phyloP scores from a whole-genome alignment of 2,797 vertebrate genomes.

The Peromyscus aztecus region DNA sequence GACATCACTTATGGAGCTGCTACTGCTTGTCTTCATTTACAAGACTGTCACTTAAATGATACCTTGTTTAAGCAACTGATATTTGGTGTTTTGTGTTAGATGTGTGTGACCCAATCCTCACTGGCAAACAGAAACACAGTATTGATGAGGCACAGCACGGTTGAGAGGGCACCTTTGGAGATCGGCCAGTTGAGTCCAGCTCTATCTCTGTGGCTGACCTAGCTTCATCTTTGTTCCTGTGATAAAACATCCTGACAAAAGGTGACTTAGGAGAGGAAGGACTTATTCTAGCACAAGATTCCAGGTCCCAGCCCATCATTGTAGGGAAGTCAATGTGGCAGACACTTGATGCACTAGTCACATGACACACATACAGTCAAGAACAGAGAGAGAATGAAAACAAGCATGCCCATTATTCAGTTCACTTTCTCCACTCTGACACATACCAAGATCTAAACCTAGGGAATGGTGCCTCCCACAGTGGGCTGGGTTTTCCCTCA shows the following conservation, averaged over 20 bases:
- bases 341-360: not conserved
- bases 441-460: not conserved
- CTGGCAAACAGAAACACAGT: not conserved
- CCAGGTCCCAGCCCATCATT: not conserved
- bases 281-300: not conserved
- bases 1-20: not conserved
- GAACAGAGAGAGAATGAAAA: not conserved
- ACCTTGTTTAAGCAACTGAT: not conserved
- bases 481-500: not conserved
- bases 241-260: not conserved
- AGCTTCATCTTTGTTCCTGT: not conserved
- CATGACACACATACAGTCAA: not conserved
- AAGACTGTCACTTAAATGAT: not conserved
- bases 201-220: not conserved
- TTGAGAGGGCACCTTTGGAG: not conserved
- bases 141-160: not conserved
- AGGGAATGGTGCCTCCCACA: not conserved
- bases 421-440: not conserved
- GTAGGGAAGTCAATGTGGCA: not conserved
- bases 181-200: not conserved
- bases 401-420: not conserved
- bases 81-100: not conserved
- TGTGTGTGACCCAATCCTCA: not conserved
- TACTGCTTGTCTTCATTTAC: not conserved
- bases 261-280: not conserved